Evolutionary conservation across 1,140 invertebrate genomes (phyloP), one percentile per base, ranked within the genome.

Genomic region (Cataglyphis hispanica): DNA sequence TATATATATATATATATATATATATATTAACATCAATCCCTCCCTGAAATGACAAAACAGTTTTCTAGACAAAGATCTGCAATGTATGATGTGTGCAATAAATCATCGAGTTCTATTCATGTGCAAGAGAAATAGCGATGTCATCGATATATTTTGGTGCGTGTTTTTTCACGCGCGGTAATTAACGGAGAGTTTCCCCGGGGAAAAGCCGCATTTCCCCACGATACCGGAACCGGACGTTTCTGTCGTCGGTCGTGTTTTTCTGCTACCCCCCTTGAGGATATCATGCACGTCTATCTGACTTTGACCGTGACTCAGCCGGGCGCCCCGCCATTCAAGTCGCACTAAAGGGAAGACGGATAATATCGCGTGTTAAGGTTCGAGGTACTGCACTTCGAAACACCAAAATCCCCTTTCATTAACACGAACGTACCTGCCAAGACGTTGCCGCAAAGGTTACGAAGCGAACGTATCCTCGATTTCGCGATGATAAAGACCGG

Each of bases 291-390:
- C 61, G 75, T 92, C n/a, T n/a, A 92, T 92, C 92, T 92, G 91
- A 92, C 91, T 93, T 91, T 92, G 91, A 92, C 92, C 94, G 90
- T 94, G 93, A 94, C 90, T 94, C 93, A 93, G 92, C 92, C 84
- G 83, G 85, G 84, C 69, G 69, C 87, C 43, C 46, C 84, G 80
- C 69, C 66, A 90, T 92, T 86, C 80, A 84, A 85, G 86, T 86
- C 80, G 85, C 74, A 78, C 63, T 66, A 85, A 69, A 89, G 77
- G 67, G 85, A 67, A 46, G 74, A 61, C 74, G 77, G 74, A 90
- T 86, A 86, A 85, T 81, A 91, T 92, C 90, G 89, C 91, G 89
- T 89, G 89, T 77, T 87, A 84, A 1, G 67, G 70, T 87, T 78
- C 66, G 67, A 70, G 50, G 61, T 61, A 58, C 69, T 81, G 87